phyloP scores from a whole-genome alignment of 2,888 invertebrate genomes.

The Amaurobius ferox region DNA sequence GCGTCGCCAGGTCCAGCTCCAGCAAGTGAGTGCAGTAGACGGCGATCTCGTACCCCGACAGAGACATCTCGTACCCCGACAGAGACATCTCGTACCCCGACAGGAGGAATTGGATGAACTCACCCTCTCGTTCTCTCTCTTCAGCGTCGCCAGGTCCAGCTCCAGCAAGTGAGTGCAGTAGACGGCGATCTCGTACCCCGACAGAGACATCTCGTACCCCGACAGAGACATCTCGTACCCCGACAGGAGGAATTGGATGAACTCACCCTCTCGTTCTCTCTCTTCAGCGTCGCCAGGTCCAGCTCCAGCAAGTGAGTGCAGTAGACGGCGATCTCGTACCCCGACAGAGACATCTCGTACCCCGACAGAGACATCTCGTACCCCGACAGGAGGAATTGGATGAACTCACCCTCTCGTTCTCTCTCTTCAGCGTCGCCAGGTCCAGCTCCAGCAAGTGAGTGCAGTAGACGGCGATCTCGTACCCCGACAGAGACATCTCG shows the following conservation, averaged over 20 bases:
- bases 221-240: too few relatives aligned
- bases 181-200: too few relatives aligned
- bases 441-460: slow-evolving; percentile 20
- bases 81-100: too few relatives aligned
- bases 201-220: too few relatives aligned
- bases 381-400: neutral
- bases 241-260: neutral
- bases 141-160: slow-evolving; percentile 12
- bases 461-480: neutral
- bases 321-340: neutral
- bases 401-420: slow-evolving; percentile 26
- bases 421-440: slow-evolving; percentile 7
- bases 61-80: too few relatives aligned
- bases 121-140: slow-evolving; percentile 37
- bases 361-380: too few relatives aligned
- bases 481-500: too few relatives aligned
- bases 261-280: slow-evolving; percentile 32
- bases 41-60: too few relatives aligned
- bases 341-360: too few relatives aligned
- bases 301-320: slow-evolving; percentile 1
- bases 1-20: slow-evolving; percentile 4
- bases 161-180: slow-evolving; percentile 18
- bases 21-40: slow-evolving; percentile 11
- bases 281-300: slow-evolving; percentile 20
- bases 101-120: neutral